Conservation (phyloP, 2,888 invertebrate genomes). For the Drosophila trichaetosa region DNA sequence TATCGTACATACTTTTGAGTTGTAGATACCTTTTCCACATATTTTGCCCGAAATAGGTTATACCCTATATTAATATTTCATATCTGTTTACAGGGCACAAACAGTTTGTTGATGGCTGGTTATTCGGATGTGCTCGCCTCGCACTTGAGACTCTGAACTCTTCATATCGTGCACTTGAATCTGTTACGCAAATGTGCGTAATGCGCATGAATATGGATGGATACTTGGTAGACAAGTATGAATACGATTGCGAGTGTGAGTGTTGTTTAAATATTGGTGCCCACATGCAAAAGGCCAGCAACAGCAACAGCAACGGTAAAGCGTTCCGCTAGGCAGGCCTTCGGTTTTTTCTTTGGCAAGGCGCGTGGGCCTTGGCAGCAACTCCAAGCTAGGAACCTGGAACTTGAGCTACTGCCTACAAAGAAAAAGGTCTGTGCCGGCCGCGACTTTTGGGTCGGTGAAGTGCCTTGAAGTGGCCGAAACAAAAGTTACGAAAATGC, state of each 20-base stretch:
- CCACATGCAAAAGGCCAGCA: conserved; percentile 47
- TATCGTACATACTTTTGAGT: neutral
- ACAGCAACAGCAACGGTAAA: conserved; percentile 53
- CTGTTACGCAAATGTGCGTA: conserved; percentile 80
- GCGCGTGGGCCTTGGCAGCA: conserved; percentile 73
- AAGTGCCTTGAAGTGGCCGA: conserved; percentile 69
- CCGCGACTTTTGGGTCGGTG: conserved; percentile 23
- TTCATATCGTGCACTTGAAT: conserved; percentile 73
- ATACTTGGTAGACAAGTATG: conserved; percentile 45
- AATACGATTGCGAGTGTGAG: conserved; percentile 6
- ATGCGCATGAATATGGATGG: conserved; percentile 72
- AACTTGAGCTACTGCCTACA: conserved; percentile 71
- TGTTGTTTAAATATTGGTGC: conserved; percentile 32
- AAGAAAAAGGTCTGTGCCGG: conserved; percentile 37
- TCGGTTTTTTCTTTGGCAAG: conserved; percentile 35
- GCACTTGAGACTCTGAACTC: conserved; percentile 66
- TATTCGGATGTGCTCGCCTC: conserved; percentile 51
- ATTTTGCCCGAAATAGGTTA: neutral
- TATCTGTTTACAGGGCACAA: conserved; percentile 14
- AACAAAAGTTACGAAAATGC: conserved; percentile 63
- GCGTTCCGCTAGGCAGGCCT: conserved; percentile 65
- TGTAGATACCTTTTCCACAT: neutral
- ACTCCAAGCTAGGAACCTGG: conserved; percentile 58
- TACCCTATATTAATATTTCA: neutral
- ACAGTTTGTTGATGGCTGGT: conserved; percentile 26